Conservation (phyloP, 2,888 invertebrate species). For the Timandra comae region DNA sequence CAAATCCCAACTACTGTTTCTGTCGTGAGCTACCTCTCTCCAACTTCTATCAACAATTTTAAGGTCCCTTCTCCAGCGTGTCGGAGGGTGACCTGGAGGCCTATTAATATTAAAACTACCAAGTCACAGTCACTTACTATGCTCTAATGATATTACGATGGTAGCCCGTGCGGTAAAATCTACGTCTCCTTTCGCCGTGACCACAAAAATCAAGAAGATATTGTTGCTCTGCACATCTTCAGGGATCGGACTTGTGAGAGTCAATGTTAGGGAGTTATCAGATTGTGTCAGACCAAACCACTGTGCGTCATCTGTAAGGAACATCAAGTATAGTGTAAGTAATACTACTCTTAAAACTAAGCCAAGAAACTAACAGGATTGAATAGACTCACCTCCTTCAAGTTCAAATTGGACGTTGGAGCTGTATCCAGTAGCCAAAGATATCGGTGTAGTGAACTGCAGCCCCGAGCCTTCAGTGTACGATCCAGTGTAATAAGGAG, state of each 20-base stretch:
- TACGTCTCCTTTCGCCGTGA: conserved; percentile 23
- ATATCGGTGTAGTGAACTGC: conserved; percentile 21
- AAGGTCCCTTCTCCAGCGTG: too few species aligned
- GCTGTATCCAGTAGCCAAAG: conserved; percentile 26
- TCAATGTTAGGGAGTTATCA: conserved; percentile 19
- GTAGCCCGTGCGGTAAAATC: conserved; percentile 21
- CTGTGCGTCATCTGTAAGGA: conserved; percentile 26
- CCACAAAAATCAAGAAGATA: conserved; percentile 23
- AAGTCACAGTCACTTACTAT: conserved; percentile 19
- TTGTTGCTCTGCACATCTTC: conserved; percentile 24
- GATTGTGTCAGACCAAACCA: conserved; percentile 23
- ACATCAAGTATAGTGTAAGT: too few species aligned
- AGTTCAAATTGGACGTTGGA: conserved; percentile 24
- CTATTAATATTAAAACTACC: too few species aligned
- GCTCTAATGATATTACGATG: conserved; percentile 22
- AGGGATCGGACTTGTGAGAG: conserved; percentile 21
- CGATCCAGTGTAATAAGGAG: conserved; percentile 29
- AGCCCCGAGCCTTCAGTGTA: conserved; percentile 23
- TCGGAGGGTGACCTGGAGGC: too few species aligned
- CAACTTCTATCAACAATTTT: too few species aligned
- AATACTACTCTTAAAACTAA: too few species aligned
- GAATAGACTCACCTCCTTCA: conserved; percentile 33
- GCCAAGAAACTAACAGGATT: too few species aligned
- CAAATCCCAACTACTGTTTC: too few species aligned
- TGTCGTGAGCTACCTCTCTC: too few species aligned